These are phyloP conservation scores for Pseudomyrmex flavicornis DNA, from an alignment of 1,140 invertebrate species.

Conservation along the genomic window DNA sequence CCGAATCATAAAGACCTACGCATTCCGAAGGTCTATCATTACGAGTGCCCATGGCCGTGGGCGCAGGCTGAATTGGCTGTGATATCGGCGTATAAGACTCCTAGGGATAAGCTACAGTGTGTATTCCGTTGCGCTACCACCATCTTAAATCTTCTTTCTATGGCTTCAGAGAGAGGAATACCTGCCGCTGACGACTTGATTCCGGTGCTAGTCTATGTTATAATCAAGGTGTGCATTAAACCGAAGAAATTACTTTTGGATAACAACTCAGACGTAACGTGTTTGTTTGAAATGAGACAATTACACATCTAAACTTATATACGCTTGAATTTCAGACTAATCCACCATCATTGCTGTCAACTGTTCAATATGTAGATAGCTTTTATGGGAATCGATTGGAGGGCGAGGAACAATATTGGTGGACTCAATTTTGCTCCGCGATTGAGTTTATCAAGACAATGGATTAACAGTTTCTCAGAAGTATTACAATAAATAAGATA, in stretches of 20 bases:
- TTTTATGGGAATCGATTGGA: conserved; percentile 94
- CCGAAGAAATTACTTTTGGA: background rate
- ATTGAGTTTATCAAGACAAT: conserved; percentile 99
- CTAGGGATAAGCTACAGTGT: conserved; percentile 95
- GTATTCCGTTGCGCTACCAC: conserved; percentile 95
- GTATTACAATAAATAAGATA: conserved; percentile 36
- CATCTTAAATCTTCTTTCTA: conserved; percentile 96
- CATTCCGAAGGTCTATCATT: conserved; percentile 92
- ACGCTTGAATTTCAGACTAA: conserved; percentile 90
- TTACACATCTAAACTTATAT: too few species aligned
- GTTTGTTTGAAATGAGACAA: too few species aligned
- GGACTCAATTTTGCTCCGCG: conserved; percentile 98
- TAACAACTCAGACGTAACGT: background rate
- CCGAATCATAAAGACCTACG: conserved; percentile 93
- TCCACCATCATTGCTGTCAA: conserved; percentile 97
- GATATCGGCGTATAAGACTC: conserved; percentile 97
- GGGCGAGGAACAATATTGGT: conserved; percentile 98
- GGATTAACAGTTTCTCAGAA: conserved; percentile 88
- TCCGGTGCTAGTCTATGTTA: conserved; percentile 98
- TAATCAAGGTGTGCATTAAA: conserved; percentile 92
- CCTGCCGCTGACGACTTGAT: conserved; percentile 98
- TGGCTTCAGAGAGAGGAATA: conserved; percentile 92
- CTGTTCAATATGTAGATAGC: conserved; percentile 97
- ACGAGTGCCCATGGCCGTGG: conserved; percentile 98
- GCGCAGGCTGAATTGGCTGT: conserved; percentile 97